Base-by-base conservation (phyloP, 2,888 invertebrate species). In the Leucophenga montana region DNA sequence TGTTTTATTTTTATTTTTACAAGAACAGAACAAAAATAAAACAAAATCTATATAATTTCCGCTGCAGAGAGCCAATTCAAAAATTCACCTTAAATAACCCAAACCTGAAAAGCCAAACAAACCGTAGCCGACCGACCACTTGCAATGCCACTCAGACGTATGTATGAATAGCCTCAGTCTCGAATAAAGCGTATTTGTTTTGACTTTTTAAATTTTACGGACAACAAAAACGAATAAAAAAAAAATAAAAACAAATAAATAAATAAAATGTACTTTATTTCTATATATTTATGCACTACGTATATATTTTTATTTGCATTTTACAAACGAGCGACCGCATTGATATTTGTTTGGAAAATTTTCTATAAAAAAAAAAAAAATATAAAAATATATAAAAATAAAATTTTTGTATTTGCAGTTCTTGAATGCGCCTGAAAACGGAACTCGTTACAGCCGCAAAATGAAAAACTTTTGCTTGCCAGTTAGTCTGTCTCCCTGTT, bases 301-400 rank as follows among this genome's bases (percentile, higher is more conserved):
- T 39, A 39, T 1, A 39, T 39, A 39, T 8, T 39, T 39, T 39
- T 39, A 39, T 39, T 39, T 39, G 39, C 39, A 39, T 39, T 39
- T 39, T 39, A 8, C 39, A 39, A 39, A 39, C 39, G 39, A 39
- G 39, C 11, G 13, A 18, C 11, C 54, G 44, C 54, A 69, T 73
- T 71, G 73, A 73, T 72, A 74, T 76, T 76, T 76, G 71, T 76
- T 70, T 76, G 68, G 48, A 65, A 56, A 70, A 20, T n/a, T 3
- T 27, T 27, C 27, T 27, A 27, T 27, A 27, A 27, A 27, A 22
- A 56, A 31, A 46, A 48, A 27, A 53, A 53, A 53, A 16, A 53
- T n/a, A n/a, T n/a, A n/a, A n/a, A n/a, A n/a, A n/a, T n/a, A n/a
- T n/a, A n/a, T n/a, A 53, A 53, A 53, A 20, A 11, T 5, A 39